Percentiles rank a stretch among this genome's conserved stretches.
These are phyloP conservation scores for Poeciliopsis infans DNA, from an alignment of 2,797 vertebrate species.

Conservation along the genomic window DNA sequence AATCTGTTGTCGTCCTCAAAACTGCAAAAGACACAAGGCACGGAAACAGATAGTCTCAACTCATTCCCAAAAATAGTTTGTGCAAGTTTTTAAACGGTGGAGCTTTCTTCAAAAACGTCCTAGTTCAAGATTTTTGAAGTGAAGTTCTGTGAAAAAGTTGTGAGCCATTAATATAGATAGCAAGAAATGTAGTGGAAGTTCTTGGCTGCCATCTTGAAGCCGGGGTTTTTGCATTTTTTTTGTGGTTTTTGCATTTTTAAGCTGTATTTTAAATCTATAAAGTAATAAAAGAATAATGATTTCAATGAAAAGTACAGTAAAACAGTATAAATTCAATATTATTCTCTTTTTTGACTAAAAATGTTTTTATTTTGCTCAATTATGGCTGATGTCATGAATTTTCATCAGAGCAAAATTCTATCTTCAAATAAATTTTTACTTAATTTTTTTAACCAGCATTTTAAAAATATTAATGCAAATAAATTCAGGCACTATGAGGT, in stretches of 20 bases:
- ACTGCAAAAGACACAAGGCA: slow-evolving; percentile 65
- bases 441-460: not conserved
- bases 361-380: not conserved
- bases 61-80: not conserved
- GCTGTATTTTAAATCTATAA: not conserved
- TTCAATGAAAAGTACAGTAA: no score
- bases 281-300: not conserved
- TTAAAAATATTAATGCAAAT: not conserved
- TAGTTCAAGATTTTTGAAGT: not conserved
- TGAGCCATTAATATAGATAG: no score
- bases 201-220: not conserved
- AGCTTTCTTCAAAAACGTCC: not conserved
- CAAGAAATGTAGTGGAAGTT: not conserved
- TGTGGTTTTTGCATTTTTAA: not conserved
- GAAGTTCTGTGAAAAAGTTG: not conserved
- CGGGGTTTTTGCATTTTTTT: not conserved
- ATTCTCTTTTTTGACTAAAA: no score
- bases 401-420: not conserved
- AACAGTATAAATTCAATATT: not conserved
- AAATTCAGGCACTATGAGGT: not conserved
- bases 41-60: not conserved
- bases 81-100: not conserved
- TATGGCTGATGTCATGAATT: not conserved
- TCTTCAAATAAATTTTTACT: not conserved
- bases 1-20: slow-evolving; percentile 80